Conservation (phyloP, 1,140 invertebrate species). For the Cyclina sinensis region DNA sequence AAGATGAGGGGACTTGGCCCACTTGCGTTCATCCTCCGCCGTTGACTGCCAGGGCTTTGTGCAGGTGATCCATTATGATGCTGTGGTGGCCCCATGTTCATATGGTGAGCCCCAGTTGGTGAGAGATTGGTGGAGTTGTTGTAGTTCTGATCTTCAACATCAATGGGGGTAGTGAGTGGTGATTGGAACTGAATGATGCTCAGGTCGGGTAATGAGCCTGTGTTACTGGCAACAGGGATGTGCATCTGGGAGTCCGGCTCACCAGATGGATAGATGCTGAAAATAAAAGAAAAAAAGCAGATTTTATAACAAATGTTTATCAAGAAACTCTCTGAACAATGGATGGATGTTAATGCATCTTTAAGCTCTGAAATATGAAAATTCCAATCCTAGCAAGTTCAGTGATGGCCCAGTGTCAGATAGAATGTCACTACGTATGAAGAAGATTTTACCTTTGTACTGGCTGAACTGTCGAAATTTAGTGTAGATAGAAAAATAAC, state of each 20-base stretch:
- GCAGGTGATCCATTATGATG: slow-evolving; percentile 71
- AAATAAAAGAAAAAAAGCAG: slow-evolving; percentile 29
- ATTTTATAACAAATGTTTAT: too few species aligned
- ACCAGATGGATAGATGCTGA: slow-evolving; percentile 91
- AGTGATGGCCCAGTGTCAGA: too few species aligned
- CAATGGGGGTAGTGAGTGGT: slow-evolving; percentile 91
- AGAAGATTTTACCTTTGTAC: too few species aligned
- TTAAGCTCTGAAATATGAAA: too few species aligned
- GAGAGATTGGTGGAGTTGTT: slow-evolving; percentile 91
- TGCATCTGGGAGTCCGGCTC: slow-evolving; percentile 90
- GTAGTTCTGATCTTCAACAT: slow-evolving; percentile 90
- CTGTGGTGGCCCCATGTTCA: slow-evolving; percentile 67
- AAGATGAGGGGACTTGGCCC: slow-evolving; percentile 82
- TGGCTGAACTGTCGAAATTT: too few species aligned
- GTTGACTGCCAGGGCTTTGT: slow-evolving; percentile 75
- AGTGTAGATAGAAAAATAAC: too few species aligned
- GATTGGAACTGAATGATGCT: slow-evolving; percentile 96
- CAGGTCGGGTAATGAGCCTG: slow-evolving; percentile 97
- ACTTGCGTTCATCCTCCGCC: slow-evolving; percentile 74
- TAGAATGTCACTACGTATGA: too few species aligned
- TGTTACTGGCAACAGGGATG: slow-evolving; percentile 91
- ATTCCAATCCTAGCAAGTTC: too few species aligned
- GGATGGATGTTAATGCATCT: too few species aligned
- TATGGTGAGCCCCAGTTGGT: slow-evolving; percentile 86
- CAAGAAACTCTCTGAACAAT: too few species aligned